Evolutionary conservation across 1,140 invertebrate genomes (phyloP).

Genomic region (Drosophila ficusphila): DNA sequence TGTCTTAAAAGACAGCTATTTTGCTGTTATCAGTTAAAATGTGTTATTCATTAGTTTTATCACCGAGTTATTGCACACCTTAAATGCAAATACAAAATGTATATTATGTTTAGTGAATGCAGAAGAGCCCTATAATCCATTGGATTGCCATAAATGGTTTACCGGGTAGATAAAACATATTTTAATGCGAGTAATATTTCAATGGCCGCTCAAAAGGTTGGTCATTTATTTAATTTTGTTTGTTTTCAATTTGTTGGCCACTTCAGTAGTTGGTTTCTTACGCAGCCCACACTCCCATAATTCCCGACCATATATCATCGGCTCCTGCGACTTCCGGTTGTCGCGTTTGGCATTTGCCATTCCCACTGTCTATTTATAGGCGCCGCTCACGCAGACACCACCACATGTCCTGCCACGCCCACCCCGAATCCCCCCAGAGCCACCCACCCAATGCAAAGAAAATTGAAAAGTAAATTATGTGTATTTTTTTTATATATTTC

Average conservation of each 20-base stretch:
- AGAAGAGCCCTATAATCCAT: background rate
- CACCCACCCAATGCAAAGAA: slow-evolving; percentile 30
- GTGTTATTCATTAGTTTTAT: too few relatives aligned
- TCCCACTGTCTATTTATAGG: slow-evolving; percentile 70
- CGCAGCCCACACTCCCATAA: slow-evolving; percentile 8
- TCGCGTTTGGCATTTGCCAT: slow-evolving; percentile 46
- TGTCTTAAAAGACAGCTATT: background rate
- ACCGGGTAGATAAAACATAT: background rate
- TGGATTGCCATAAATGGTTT: background rate
- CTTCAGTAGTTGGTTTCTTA: slow-evolving; percentile 24
- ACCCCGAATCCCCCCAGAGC: background rate
- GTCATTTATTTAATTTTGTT: slow-evolving; percentile 32
- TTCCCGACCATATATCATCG: slow-evolving; percentile 52
- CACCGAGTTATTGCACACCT: too few relatives aligned
- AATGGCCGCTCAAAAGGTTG: slow-evolving; percentile 2
- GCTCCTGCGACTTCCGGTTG: slow-evolving; percentile 64
- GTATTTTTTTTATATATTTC: slow-evolving; percentile 30
- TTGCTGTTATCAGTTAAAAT: too few relatives aligned
- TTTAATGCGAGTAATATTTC: slow-evolving; percentile 5
- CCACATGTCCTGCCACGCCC: background rate
- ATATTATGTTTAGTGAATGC: too few relatives aligned
- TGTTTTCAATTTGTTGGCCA: slow-evolving; percentile 24
- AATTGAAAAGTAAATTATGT: slow-evolving; percentile 56
- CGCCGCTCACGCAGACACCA: slow-evolving; percentile 34
- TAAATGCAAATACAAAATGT: too few relatives aligned